Base-by-base conservation (phyloP, 2,888 invertebrate species). In the Rhagium mordax region DNA sequence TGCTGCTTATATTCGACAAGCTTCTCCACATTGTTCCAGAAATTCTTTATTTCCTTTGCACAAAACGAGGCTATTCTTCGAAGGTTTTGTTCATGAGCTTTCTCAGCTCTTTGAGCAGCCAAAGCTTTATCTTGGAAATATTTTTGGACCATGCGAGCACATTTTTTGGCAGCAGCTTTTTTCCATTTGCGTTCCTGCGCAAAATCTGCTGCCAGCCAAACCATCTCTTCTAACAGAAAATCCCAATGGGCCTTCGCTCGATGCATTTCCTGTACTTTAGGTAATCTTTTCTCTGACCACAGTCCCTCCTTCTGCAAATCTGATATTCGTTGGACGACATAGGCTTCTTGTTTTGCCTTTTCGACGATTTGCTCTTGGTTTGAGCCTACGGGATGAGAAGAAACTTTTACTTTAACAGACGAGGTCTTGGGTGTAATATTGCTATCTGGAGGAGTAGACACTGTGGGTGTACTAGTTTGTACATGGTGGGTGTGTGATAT, bases 111-210 rank as follows among this genome's bases (percentile, higher is more conserved):
- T 83, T 96, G 94, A 8, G 96, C 96, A 53, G 96, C 96, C 80
- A 93, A 90, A 67, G 97, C 96, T 85, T 96, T 96, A 80, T 98
- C 97, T 88, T 96, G 95, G 87, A 96, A 96, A 87, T 96, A 93
- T 85, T 96, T 97, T 84, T 96, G 96, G 49, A 97, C 95, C 91
- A 96, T 96, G 80, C 94, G 91, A 20, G 96, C 95, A 86, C 96
- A 96, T 90, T 96, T 98, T 86, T 96, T 96, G 0, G 98, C 97
- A 4, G 97, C 96, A 73, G 96, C 95, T 87, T 97, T 97, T 86
- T 99, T 99, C 97, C 98, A 98, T 87, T 98, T 98, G 76, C 98
- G 92, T 88, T 99, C 99, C 87, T 98, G 96, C 27, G 96, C 96
- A 89, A 99, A 99, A 89, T 99, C 99, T 48, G 97, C 95, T 47